Base-by-base conservation (phyloP, 2,797 vertebrate genomes). In the Melanotaenia parkinsoni region DNA sequence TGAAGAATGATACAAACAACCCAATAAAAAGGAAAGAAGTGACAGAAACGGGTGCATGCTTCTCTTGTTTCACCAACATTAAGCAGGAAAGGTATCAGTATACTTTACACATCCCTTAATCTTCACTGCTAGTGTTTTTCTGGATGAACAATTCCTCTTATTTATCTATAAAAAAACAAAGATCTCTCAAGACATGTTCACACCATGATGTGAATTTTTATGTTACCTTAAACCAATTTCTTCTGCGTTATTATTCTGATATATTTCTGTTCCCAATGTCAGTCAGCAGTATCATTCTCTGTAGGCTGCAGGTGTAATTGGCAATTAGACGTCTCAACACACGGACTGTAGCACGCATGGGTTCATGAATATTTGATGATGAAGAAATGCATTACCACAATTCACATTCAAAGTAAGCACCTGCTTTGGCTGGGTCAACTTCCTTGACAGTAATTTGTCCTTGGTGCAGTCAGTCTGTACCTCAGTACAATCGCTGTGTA, bases 301-400 rank as follows among this genome's bases (percentile, higher is more conserved):
- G 14, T 68, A 69, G 76, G 61, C 79, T 70, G 50, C 67, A 66
- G 79, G 79, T 89, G 51, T 87, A 91, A 87, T 81, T 87, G 88
- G 38, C 81, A 88, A 89, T 89, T 86, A 89, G 69, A 80, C 70
- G 56, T 38, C 32, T 38, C 69, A 61, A 67, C 66, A 76, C 66
- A 50, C 1, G 35, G 18, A 18, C 67, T 51, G 60, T 71, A 66
- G 76, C 69, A 80, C 59, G 59, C 45, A 20, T 72, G 53, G 67
- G 76, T 81, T 91, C 88, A 89, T 92, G 86, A 90, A 91, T 91
- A 88, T 91, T 92, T 90, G 61, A 91, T 89, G 22, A 33, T 74
- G 66, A 83, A 7, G 7, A 20, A 88, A 75, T 58, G 70, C 72
- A 66, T 88, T 66, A 72, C 76, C 43, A 14, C 67, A 70, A 80